Conservation (phyloP, 2,888 invertebrate species). For the Empis livida region DNA sequence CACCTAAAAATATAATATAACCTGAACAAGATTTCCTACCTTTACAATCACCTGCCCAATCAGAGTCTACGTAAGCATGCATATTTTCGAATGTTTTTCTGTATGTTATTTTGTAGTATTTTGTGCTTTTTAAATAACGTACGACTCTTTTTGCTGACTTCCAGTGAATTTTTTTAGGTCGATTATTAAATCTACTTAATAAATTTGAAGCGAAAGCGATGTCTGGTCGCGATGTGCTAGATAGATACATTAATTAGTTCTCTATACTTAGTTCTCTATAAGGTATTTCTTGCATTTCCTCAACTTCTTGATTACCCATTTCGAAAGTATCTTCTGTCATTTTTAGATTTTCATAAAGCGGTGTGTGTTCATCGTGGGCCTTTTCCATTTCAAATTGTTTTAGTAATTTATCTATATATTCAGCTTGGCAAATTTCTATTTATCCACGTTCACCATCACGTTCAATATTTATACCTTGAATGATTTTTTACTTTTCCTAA, state of each 20-base stretch:
- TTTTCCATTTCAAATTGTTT: background rate
- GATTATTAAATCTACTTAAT: background rate
- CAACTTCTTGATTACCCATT: too few relatives aligned
- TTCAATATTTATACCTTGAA: background rate
- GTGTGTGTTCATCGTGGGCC: background rate
- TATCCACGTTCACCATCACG: background rate
- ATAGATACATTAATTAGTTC: conserved; percentile 2
- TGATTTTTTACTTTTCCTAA: background rate
- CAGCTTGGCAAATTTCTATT: background rate
- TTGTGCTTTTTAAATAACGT: too few relatives aligned
- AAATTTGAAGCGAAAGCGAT: conserved; percentile 4
- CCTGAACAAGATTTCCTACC: conserved; percentile 1
- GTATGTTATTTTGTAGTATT: background rate
- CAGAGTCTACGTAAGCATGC: background rate
- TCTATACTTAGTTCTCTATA: conserved; percentile 3
- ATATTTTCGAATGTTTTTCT: background rate
- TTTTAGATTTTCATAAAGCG: background rate
- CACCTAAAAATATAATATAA: background rate
- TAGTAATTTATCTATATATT: background rate
- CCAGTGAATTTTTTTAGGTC: conserved; percentile 4
- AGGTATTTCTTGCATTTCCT: too few relatives aligned
- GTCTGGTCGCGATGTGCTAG: conserved; percentile 4
- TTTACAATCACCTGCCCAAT: conserved; percentile 1
- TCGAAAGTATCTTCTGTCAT: too few relatives aligned
- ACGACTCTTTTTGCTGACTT: conserved; percentile 1